These are phyloP conservation scores for Eupithecia exiguata DNA, from an alignment of 2,888 invertebrate species.

Conservation along the genomic window DNA sequence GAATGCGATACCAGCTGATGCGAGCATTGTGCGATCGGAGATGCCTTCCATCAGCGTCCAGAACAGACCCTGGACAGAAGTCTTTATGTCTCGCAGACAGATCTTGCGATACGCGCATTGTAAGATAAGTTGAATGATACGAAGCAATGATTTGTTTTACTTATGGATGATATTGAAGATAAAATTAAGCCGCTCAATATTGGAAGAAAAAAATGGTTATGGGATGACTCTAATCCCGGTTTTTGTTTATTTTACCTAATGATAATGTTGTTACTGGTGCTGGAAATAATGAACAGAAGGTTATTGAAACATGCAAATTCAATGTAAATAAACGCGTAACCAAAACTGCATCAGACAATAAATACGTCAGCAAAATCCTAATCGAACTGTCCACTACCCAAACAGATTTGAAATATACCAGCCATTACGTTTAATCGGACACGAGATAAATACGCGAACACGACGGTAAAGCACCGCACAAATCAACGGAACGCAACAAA, in stretches of 20 bases:
- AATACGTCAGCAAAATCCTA: slow-evolving; percentile 11
- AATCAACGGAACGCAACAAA: slow-evolving; percentile 78
- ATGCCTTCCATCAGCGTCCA: slow-evolving; percentile 52
- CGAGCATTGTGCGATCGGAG: slow-evolving; percentile 63
- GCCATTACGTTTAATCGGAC: slow-evolving; percentile 49
- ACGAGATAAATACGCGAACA: slow-evolving; percentile 63
- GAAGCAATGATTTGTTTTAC: not conserved
- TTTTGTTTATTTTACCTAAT: not conserved
- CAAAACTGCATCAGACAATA: not conserved
- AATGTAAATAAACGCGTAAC: not conserved
- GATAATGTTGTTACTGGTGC: not conserved
- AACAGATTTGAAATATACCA: slow-evolving; percentile 28
- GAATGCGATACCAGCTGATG: slow-evolving; percentile 64
- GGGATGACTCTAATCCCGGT: too few species aligned
- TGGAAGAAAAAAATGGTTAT: too few species aligned
- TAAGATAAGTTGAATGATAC: slow-evolving; percentile 3
- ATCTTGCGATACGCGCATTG: slow-evolving; percentile 49
- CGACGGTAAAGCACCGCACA: slow-evolving; percentile 77
- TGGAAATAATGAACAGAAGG: not conserved
- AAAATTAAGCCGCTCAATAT: not conserved
- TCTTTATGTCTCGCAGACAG: slow-evolving; percentile 51
- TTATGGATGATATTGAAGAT: not conserved
- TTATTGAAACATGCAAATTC: not conserved
- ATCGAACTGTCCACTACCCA: slow-evolving; percentile 19
- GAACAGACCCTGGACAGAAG: slow-evolving; percentile 38